Conservation (phyloP, 2,797 vertebrate genomes). For the Pachyuromys duprasi region DNA sequence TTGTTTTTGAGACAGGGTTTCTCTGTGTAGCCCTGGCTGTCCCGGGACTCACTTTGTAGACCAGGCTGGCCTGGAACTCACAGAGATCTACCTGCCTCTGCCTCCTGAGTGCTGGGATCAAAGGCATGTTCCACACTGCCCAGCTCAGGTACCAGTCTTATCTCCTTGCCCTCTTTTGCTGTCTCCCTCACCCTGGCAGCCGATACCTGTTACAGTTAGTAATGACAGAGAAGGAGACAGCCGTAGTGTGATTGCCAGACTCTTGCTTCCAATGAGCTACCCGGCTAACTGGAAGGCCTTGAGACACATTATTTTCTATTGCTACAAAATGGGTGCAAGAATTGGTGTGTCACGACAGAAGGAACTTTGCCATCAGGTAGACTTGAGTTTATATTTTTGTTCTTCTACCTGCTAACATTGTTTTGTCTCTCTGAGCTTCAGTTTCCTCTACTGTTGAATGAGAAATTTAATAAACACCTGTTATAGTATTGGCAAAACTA, state of each 20-base stretch:
- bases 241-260: not conserved
- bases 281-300: not conserved
- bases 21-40: too few species aligned
- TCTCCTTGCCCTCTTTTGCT: not conserved
- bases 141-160: not conserved
- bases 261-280: not conserved
- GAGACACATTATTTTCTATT: not conserved
- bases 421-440: constrained; percentile 16
- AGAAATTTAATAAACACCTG: not conserved
- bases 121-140: too few species aligned
- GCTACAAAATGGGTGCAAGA: not conserved
- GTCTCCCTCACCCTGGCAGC: not conserved
- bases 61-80: too few species aligned
- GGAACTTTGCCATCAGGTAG: not conserved
- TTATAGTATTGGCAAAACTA: not conserved
- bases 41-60: too few species aligned
- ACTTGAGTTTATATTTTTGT: not conserved
- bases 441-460: not conserved
- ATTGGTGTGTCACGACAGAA: not conserved
- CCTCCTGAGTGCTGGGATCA: too few species aligned
- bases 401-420: not conserved
- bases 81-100: too few species aligned
- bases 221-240: not conserved
- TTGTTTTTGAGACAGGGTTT: too few species aligned
- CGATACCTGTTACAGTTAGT: not conserved